Conservation (phyloP, 2,797 vertebrate species). For the Allobates femoralis region DNA sequence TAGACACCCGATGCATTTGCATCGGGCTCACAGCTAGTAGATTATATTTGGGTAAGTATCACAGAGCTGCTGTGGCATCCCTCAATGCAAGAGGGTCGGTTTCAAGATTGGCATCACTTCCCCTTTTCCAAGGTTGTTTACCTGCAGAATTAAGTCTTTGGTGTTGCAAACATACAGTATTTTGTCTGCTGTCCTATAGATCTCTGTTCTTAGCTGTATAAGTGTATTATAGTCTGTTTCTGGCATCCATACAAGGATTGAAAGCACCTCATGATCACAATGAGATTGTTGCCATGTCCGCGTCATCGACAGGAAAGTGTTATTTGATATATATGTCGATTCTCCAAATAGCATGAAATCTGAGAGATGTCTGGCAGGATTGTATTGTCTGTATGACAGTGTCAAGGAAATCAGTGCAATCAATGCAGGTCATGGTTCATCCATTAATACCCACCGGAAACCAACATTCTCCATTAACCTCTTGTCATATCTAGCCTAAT, state of each 20-base stretch:
- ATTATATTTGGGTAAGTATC: no score
- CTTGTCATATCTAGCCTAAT: neutral
- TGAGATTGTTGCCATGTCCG: slow-evolving; percentile 37
- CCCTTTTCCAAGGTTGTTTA: neutral
- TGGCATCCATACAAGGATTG: neutral
- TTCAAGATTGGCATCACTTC: neutral
- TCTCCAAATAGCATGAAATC: slow-evolving; percentile 54
- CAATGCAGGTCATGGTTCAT: slow-evolving; percentile 46
- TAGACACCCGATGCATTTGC: no score
- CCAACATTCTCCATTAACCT: slow-evolving; percentile 44
- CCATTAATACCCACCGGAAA: slow-evolving; percentile 56
- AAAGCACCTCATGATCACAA: slow-evolving; percentile 9
- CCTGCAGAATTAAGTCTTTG: neutral
- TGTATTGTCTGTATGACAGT: slow-evolving; percentile 33
- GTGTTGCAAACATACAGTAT: neutral
- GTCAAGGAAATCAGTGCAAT: slow-evolving; percentile 43
- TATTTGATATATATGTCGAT: slow-evolving; percentile 50
- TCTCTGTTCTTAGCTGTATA: neutral
- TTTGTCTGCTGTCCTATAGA: neutral
- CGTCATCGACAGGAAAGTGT: slow-evolving; percentile 43
- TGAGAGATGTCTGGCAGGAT: slow-evolving; percentile 39
- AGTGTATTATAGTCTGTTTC: neutral
- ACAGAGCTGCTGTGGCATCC: no score
- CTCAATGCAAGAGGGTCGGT: no score
- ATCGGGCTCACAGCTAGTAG: no score